Evolutionary conservation across 37 sponge, comb jelly and placozoan genomes (phyloP), one percentile per base, ranked within the genome.

Genomic region (Chondrilla cf. caribensis): DNA sequence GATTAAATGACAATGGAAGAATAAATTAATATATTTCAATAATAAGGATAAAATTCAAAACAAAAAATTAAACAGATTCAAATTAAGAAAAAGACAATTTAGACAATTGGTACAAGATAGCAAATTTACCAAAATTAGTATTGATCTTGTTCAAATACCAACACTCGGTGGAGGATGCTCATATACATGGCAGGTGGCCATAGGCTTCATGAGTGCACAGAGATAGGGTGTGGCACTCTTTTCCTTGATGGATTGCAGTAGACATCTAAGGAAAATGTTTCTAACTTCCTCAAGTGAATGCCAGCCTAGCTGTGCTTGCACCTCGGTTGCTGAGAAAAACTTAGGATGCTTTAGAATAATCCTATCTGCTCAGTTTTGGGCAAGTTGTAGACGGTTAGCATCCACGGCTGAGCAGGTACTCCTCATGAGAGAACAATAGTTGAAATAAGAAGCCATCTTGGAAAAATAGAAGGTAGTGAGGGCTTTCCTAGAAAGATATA

Each of bases 71-170:
- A n/a, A n/a, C n/a, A n/a, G n/a, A n/a, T n/a, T n/a, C n/a, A n/a
- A n/a, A n/a, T n/a, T n/a, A n/a, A n/a, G n/a, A n/a, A n/a, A n/a
- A n/a, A n/a, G n/a, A n/a, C n/a, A n/a, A n/a, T n/a, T n/a, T n/a
- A n/a, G n/a, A n/a, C n/a, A n/a, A n/a, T n/a, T 26, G 14, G 66
- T 24, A 64, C 9, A 26, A 64, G 14, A 64, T 64, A 26, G 66
- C 66, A 64, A 26, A 64, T 64, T 64, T 64, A 22, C 66, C 66
- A 64, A 64, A 64, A 64, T 64, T 64, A n/a, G 66, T 9, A 22
- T 26, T 9, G 26, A 64, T 26, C 22, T 64, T 64, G 66, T 64
- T 64, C 66, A 64, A 24, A 22, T 25, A 15, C 28, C 14, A 26
- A 64, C 66, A 22, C 18, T 64, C 22, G 22, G 8, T 64, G 9